Evolutionary conservation across 2,113 vertebrate species (phyloP), one percentile per base, ranked within the genome.

Genomic region (Notarius lentiginosus): DNA sequence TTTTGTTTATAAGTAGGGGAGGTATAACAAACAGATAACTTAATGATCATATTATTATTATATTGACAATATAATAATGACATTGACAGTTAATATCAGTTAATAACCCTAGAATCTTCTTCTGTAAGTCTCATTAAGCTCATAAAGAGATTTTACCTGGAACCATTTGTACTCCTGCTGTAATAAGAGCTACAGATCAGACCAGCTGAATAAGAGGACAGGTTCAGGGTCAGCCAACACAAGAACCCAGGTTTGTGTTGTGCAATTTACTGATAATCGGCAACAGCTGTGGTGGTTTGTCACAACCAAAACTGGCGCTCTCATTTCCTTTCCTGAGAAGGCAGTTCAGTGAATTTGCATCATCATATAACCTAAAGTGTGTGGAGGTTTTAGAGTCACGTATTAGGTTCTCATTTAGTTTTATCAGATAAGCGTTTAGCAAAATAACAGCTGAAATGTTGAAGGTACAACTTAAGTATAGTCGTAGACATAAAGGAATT

Each of bases 251-350:
- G 5, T 11, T n/a, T 84, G 30, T 22, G 53, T 68, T 61, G 7
- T 65, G 49, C 41, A 41, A 51, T 72, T 58, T 58, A 68, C 49
- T 87, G 82, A 87, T 87, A 68, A 79, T 87, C 61, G 65, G 72
- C 24, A 65, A 53, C 86, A 87, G 81, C 81, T 87, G 86, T 58
- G 60, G 51, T 47, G 30, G 60, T 77, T 76, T 63, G 53, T 56
- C 81, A 47, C 15, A 49, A 41, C 60, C 72, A 77, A 14, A 56
- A 58, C 65, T 51, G 66, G 9, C 41, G 41, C n/a, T 83, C 66
- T 34, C 22, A 7, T 53, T 49, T 82, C 70, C 34, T 60, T 14
- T 79, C 10, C 60, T 79, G 58, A 8, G 15, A 56, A 49, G 41
- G 12, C 65, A 61, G 65, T 60, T 86, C 65, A 58, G 34, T 9